These are phyloP conservation scores for Delichon dasypus DNA, from an alignment of 2,797 vertebrate species.

Conservation along the genomic window DNA sequence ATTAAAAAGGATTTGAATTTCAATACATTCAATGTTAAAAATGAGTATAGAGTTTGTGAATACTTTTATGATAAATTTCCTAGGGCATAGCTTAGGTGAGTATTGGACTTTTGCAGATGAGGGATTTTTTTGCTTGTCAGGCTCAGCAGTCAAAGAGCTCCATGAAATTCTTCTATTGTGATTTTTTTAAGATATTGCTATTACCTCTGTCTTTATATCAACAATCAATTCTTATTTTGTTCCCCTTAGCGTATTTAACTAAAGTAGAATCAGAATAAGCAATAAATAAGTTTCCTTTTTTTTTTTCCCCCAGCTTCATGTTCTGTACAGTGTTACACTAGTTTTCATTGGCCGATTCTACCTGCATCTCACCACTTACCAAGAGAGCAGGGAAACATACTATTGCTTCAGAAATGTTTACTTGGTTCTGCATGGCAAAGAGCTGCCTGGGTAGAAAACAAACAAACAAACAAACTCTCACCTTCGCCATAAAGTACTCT, in stretches of 20 bases:
- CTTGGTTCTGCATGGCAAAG: not conserved
- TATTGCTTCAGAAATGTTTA: not conserved
- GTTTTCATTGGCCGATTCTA: not conserved
- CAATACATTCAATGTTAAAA: not conserved
- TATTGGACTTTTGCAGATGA: not conserved
- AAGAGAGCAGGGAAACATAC: not conserved
- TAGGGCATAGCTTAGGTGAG: not conserved
- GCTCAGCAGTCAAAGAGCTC: not conserved
- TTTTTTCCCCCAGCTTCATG: not conserved
- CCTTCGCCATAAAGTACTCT: not conserved
- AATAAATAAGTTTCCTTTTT: not conserved
- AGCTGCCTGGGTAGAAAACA: not conserved
- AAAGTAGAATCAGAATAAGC: not conserved
- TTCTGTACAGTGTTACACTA: not conserved
- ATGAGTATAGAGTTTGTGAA: not conserved
- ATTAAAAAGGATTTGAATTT: not conserved
- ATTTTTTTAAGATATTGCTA: not conserved
- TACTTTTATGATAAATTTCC: not conserved
- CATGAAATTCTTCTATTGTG: not conserved
- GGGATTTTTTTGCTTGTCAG: not conserved
- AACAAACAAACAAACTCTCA: not conserved
- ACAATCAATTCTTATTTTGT: not conserved
- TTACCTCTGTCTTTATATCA: not conserved
- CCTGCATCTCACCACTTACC: not conserved
- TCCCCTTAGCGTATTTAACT: not conserved